phyloP scores from a whole-genome alignment of 1,140 invertebrate species.

The Arctopsyche grandis region DNA sequence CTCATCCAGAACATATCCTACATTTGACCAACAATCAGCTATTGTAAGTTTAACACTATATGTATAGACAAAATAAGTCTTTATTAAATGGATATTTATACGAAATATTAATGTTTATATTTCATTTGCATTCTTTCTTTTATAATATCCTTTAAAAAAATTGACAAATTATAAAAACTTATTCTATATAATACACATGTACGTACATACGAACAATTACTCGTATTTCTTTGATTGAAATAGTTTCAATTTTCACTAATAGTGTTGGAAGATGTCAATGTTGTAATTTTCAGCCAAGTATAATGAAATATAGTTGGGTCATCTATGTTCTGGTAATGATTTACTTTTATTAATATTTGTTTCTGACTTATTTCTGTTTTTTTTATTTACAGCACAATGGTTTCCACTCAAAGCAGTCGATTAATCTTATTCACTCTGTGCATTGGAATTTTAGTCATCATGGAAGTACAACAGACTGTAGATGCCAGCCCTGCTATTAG shows the following conservation, averaged over 20 bases:
- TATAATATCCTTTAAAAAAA: no score
- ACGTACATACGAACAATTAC: no score
- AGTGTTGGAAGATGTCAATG: neutral
- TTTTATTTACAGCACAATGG: conserved; percentile 39
- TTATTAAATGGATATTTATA: no score
- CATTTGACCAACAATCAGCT: neutral
- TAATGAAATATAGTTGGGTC: neutral
- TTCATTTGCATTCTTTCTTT: no score
- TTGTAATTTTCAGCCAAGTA: neutral
- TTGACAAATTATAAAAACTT: no score
- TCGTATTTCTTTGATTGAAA: no score
- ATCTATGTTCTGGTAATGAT: neutral
- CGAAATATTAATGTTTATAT: no score
- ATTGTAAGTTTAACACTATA: no score
- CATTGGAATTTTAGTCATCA: conserved; percentile 42
- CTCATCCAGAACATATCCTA: neutral
- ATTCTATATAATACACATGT: no score
- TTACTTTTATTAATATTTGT: neutral
- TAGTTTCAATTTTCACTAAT: no score
- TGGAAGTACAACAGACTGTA: conserved; percentile 31
- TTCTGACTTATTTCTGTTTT: neutral
- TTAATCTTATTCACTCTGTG: conserved; percentile 42
- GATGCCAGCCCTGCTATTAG: conserved; percentile 51
- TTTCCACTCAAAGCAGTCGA: conserved; percentile 33
- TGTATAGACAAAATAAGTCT: no score